Evolutionary conservation across 2,888 invertebrate species (phyloP).

Genomic region (Perizoma affinitatum): DNA sequence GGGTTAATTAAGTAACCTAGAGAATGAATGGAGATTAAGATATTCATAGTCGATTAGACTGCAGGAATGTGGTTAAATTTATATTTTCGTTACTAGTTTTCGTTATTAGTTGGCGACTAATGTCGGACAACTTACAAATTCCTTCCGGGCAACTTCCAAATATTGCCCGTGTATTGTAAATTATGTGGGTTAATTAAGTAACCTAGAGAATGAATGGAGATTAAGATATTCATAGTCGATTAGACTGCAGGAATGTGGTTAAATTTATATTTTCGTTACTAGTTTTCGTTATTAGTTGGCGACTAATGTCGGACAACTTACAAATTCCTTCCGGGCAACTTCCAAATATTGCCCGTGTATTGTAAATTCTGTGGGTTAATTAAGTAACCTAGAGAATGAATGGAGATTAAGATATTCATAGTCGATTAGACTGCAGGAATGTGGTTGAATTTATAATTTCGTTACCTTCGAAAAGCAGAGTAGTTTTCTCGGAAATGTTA

Average conservation of each 20-base stretch:
- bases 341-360: conserved; percentile 20
- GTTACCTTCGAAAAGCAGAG: conserved; percentile 1
- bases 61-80: conserved; percentile 22
- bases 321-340: no score
- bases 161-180: conserved; percentile 7
- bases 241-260: conserved; percentile 26
- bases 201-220: conserved; percentile 37
- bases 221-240: conserved; percentile 45
- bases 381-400: conserved; percentile 38
- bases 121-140: no score
- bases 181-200: conserved; percentile 30
- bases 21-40: conserved; percentile 40
- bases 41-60: conserved; percentile 44
- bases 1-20: conserved; percentile 34
- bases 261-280: conserved; percentile 25
- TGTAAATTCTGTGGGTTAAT: conserved; percentile 15
- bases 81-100: conserved; percentile 24
- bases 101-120: no score
- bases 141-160: no score
- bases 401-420: conserved; percentile 43
- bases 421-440: conserved; percentile 36
- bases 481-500: conserved; percentile 17
- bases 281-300: no score
- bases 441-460: conserved; percentile 25
- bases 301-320: no score